phyloP scores from a whole-genome alignment of 64 coral and sea anemone genomes.

The Stylophora pistillata region DNA sequence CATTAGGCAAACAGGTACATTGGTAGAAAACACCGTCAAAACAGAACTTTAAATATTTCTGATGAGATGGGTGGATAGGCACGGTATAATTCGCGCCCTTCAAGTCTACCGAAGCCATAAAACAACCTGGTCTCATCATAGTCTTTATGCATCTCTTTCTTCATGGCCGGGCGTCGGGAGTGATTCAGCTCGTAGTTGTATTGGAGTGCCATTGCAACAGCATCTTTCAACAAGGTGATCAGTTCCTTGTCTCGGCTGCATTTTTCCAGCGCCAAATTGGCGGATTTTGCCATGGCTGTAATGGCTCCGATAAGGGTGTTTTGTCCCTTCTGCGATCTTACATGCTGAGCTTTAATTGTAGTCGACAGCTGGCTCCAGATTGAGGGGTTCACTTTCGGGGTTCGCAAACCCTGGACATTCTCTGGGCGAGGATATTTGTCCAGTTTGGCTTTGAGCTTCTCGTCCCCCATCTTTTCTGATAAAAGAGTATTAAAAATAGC shows the following conservation, averaged over 20 bases:
- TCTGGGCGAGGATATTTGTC: not conserved
- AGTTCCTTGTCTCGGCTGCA: conserved; percentile 9
- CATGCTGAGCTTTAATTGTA: not conserved
- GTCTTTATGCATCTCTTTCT: too few relatives aligned
- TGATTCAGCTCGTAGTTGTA: too few relatives aligned
- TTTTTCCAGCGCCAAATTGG: conserved; percentile 15
- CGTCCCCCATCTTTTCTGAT: not conserved
- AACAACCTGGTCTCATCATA: conserved; percentile 62
- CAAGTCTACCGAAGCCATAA: conserved; percentile 56
- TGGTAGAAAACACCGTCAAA: conserved; percentile 62
- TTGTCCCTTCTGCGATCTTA: too few relatives aligned
- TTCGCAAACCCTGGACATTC: not conserved
- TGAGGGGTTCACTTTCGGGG: too few relatives aligned
- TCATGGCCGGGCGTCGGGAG: too few relatives aligned
- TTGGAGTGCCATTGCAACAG: too few relatives aligned
- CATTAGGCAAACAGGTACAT: conserved; percentile 64
- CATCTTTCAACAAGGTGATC: too few relatives aligned
- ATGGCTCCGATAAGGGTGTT: not conserved
- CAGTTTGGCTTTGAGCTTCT: not conserved
- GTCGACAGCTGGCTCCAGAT: conserved; percentile 21
- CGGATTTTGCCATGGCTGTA: conserved; percentile 46
- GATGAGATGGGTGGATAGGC: conserved; percentile 43
- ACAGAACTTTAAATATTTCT: conserved; percentile 67
- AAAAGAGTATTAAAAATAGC: not conserved
- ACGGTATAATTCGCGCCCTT: conserved; percentile 68